These are phyloP conservation scores for Cnemophilus loriae DNA, from an alignment of 2,113 vertebrate genomes.

Conservation along the genomic window DNA sequence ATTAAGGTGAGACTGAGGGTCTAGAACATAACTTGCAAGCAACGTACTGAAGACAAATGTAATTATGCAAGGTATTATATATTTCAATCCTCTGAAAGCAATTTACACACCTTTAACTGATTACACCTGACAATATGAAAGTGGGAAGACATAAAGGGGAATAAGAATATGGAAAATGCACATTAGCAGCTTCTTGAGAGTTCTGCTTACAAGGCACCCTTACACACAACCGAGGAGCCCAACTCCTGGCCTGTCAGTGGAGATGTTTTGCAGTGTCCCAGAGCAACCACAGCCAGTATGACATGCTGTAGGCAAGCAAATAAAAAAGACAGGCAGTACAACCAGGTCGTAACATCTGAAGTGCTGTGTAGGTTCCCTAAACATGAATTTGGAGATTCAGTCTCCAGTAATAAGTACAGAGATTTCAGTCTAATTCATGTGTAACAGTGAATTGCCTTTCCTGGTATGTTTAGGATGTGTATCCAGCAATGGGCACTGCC, in stretches of 20 bases:
- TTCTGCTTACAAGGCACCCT: background rate
- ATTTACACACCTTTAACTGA: background rate
- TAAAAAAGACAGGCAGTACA: background rate
- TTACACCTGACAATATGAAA: background rate
- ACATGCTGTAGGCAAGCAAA: background rate
- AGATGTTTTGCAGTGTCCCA: background rate
- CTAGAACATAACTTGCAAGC: conserved; percentile 3
- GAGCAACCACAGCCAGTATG: background rate
- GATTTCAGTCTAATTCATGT: background rate
- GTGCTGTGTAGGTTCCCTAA: background rate
- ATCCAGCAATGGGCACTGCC: background rate
- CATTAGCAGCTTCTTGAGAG: background rate
- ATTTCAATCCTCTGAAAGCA: background rate
- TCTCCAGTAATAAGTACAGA: rapidly evolving
- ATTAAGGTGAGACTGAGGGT: background rate
- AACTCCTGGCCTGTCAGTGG: background rate
- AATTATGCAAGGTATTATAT: background rate
- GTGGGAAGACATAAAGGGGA: background rate
- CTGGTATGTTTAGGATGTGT: background rate
- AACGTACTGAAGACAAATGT: background rate
- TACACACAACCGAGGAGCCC: background rate
- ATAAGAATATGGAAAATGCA: background rate
- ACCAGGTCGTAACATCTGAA: background rate
- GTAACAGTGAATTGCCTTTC: background rate
- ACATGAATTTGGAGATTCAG: background rate